Evolutionary conservation across 2,888 invertebrate species (phyloP).

Genomic region (Melieria omissa): DNA sequence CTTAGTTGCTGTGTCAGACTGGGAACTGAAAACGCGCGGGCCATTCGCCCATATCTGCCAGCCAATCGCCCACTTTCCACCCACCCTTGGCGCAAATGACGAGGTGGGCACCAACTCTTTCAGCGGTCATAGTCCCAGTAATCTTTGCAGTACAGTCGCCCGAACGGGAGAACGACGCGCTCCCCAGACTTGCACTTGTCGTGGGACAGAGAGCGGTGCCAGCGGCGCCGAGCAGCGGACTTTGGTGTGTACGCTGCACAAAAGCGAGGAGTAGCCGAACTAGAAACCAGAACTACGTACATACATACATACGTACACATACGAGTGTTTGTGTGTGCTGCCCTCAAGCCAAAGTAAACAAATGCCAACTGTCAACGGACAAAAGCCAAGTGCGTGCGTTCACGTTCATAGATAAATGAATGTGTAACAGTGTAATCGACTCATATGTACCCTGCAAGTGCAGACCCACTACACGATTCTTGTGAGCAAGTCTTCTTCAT

Average conservation of each 20-base stretch:
- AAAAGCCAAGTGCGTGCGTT: slow-evolving; percentile 40
- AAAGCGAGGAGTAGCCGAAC: neutral
- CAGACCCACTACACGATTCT: too few relatives aligned
- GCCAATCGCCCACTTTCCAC: too few relatives aligned
- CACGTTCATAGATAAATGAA: too few relatives aligned
- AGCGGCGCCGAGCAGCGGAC: neutral
- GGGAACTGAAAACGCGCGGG: too few relatives aligned
- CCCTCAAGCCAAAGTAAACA: slow-evolving; percentile 12
- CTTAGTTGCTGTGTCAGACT: too few relatives aligned
- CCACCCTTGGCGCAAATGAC: too few relatives aligned
- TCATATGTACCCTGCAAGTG: too few relatives aligned
- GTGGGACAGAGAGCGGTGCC: slow-evolving; percentile 7
- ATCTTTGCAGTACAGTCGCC: slow-evolving; percentile 10
- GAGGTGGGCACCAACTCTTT: slow-evolving; percentile 17
- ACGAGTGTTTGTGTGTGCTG: neutral
- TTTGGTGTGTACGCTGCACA: neutral
- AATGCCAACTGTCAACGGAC: slow-evolving; percentile 41
- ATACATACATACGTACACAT: neutral
- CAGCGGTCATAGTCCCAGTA: slow-evolving; percentile 38
- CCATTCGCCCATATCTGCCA: too few relatives aligned
- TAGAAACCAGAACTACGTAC: neutral
- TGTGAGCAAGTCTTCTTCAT: too few relatives aligned
- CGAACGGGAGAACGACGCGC: neutral
- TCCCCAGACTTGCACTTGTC: neutral
- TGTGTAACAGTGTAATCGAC: too few relatives aligned